A percentile compares a stretch with the other conserved stretches of the same genome.
Evolutionary conservation across 2,797 vertebrate species (phyloP).

Genomic region (Miichthys miiuy): DNA sequence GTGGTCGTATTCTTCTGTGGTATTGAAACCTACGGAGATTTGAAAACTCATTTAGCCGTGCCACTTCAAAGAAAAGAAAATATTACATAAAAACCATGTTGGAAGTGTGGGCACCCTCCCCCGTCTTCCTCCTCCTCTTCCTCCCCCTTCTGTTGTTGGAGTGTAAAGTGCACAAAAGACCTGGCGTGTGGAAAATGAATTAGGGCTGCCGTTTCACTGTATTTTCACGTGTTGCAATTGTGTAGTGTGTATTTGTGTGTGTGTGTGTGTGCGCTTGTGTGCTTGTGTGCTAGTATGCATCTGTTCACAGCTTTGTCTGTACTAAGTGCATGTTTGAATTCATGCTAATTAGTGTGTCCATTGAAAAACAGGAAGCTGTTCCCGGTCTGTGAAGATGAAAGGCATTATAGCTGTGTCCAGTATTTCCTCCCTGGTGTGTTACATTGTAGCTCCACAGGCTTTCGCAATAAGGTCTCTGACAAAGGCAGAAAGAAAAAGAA

Average conservation of each 20-base stretch:
- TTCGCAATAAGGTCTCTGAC: slow-evolving; percentile 49
- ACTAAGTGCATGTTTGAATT: slow-evolving; percentile 60
- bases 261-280: neutral
- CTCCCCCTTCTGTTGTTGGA: slow-evolving; percentile 15
- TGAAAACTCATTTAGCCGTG: slow-evolving; percentile 72
- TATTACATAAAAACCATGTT: slow-evolving; percentile 57
- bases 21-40: slow-evolving; percentile 68
- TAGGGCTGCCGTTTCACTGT: slow-evolving; percentile 28
- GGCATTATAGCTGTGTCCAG: slow-evolving; percentile 65
- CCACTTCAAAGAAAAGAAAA: slow-evolving; percentile 75
- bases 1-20: slow-evolving; percentile 63
- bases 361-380: slow-evolving; percentile 69
- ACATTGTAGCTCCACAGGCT: slow-evolving; percentile 54
- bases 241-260: neutral
- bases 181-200: slow-evolving; percentile 61
- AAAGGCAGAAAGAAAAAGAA: slow-evolving; percentile 45
- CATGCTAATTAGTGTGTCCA: slow-evolving; percentile 65
- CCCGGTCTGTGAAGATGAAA: slow-evolving; percentile 75
- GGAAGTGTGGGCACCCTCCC: slow-evolving; percentile 30
- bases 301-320: slow-evolving; percentile 52
- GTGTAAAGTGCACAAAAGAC: slow-evolving; percentile 50
- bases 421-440: slow-evolving; percentile 74
- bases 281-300: slow-evolving; percentile 17
- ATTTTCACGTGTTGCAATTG: slow-evolving; percentile 41
- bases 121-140: neutral